Base-by-base conservation (phyloP, 2,113 vertebrate species). In the Rhinopomastus cyanomelas region DNA sequence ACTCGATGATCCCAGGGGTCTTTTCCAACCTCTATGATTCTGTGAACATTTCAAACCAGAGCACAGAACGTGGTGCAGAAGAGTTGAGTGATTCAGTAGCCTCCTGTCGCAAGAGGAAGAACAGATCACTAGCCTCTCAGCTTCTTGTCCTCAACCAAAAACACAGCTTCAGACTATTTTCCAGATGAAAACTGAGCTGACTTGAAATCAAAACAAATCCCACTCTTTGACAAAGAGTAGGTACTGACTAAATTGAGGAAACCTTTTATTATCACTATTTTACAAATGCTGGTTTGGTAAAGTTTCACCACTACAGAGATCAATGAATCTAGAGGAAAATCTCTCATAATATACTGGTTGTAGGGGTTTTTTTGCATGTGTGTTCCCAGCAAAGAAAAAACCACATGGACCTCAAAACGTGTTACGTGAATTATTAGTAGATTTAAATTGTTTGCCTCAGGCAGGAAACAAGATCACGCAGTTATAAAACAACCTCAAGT, bases 371-470 rank as follows among this genome's bases (percentile, higher is more conserved):
- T 55, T 32, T 62, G 5, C 2, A 1, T 21, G 8, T 16, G 1
- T 85, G 32, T 53, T 30, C 49, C 30, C 44, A 75, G 68, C 11
- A 19, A 48, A 57, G 12, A 75, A 83, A 82, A 83, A 75, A 86
- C 85, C 49, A 14, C 3, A 2, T 9, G 12, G 49, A 16, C 49
- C 81, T 74, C 87, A 64, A 56, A 62, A 59, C 77, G n/a, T 18
- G 34, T 25, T 91, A 68, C 0, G 6, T 56, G 34, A 60, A 52
- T 85, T 89, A 66, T 82, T 85, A 56, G 59, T 60, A 59, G 44
- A 95, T 83, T 83, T 75, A 46, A 93, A 81, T 60, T 60, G 34
- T 60, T 88, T 84, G 80, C 69, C 69, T 39, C 26, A 65, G 77
- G 90, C 73, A 90, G 27, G 32, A 61, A 75, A 81, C 71, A 89